Conservation (phyloP, 2,797 vertebrate species). For the Ctenosaura bakeri region DNA sequence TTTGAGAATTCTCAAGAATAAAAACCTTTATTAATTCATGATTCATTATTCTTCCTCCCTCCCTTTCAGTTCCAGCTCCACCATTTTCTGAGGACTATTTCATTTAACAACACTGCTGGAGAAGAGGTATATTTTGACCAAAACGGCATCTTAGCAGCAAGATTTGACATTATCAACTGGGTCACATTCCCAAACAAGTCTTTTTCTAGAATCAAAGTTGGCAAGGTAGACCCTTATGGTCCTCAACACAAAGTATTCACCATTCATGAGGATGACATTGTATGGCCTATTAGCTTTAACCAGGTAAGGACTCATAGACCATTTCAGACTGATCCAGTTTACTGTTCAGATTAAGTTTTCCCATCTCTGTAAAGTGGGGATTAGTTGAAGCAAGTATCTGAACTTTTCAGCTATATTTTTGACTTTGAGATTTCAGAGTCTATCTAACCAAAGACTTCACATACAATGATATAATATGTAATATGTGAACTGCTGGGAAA, state of each 20-base stretch:
- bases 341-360: too few species aligned
- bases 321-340: background rate
- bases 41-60: background rate
- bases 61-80: background rate
- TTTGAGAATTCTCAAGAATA: too few species aligned
- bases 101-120: conserved; percentile 15
- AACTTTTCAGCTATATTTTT: too few species aligned
- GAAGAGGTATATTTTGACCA: background rate
- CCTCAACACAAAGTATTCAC: background rate
- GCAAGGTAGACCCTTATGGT: background rate
- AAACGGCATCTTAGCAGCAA: background rate
- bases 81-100: background rate
- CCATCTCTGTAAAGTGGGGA: too few species aligned
- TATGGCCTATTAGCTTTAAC: background rate
- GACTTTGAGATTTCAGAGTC: too few species aligned
- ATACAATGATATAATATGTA: too few species aligned
- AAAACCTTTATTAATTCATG: background rate
- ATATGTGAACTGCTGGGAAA: too few species aligned
- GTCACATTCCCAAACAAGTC: conserved; percentile 29
- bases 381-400: too few species aligned
- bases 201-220: conserved; percentile 20
- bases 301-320: background rate
- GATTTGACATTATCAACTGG: conserved; percentile 37
- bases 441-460: too few species aligned
- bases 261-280: background rate